A percentile compares a stretch with the other conserved stretches of the same genome.
Conservation (phyloP, 2,113 vertebrate species). For the Ginglymostoma cirratum region DNA sequence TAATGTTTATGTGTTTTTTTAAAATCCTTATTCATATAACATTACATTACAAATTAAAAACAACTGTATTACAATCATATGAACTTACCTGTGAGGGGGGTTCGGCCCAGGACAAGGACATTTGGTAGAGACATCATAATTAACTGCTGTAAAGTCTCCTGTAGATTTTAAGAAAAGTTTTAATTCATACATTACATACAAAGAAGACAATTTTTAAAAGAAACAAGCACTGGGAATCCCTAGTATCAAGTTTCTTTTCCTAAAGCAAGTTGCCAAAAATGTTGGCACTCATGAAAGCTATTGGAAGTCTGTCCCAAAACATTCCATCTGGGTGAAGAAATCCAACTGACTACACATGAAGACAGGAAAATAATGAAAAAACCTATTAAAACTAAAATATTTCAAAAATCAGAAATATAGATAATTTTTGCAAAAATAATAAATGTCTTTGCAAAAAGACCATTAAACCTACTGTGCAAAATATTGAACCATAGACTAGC, state of each 20-base stretch:
- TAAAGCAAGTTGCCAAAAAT: neutral
- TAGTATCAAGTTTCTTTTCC: neutral
- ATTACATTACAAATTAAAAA: neutral
- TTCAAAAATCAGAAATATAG: neutral
- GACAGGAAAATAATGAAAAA: neutral
- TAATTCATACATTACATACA: neutral
- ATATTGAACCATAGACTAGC: neutral
- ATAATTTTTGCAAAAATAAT: neutral
- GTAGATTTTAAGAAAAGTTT: conserved; percentile 28
- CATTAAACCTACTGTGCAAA: no score
- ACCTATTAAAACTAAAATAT: neutral
- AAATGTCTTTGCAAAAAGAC: neutral
- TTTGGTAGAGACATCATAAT: conserved; percentile 96
- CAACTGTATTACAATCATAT: neutral
- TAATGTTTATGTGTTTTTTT: neutral
- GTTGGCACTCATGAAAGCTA: neutral
- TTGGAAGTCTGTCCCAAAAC: neutral
- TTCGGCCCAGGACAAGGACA: conserved; percentile 83
- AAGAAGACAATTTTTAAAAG: conserved; percentile 44
- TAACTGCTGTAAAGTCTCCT: conserved; percentile 93
- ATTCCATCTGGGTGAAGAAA: neutral
- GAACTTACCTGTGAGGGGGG: conserved; percentile 79
- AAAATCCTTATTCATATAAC: neutral
- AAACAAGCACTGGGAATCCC: conserved; percentile 31
- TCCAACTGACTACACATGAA: neutral